phyloP scores from a whole-genome alignment of 2,113 vertebrate genomes.

The Tyto alba region DNA sequence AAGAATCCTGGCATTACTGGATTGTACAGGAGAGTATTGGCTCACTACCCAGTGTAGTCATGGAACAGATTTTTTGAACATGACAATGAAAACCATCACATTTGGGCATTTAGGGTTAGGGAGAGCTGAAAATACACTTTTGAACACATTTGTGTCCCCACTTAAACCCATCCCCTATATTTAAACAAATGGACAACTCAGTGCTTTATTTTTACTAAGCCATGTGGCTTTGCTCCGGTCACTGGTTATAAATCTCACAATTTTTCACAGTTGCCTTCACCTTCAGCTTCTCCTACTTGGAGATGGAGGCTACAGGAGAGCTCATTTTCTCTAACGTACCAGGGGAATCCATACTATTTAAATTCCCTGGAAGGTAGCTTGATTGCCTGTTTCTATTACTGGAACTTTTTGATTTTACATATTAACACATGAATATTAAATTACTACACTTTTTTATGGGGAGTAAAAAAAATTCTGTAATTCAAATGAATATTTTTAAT shows the following conservation, averaged over 20 bases:
- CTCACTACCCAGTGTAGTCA: neutral
- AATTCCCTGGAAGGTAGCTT: neutral
- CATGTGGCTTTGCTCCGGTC: neutral
- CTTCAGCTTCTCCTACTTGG: neutral
- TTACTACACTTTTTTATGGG: neutral
- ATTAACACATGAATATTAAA: neutral
- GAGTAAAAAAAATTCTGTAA: neutral
- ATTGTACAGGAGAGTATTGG: fast-evolving
- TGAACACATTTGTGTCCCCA: neutral
- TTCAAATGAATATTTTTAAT: neutral
- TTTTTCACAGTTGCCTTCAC: neutral
- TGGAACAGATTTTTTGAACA: neutral
- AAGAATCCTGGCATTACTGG: neutral
- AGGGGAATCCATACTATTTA: neutral
- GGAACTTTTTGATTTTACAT: neutral
- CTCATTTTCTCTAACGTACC: neutral
- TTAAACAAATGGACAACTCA: neutral
- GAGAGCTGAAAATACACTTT: neutral
- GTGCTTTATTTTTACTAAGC: neutral
- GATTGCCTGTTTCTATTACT: neutral
- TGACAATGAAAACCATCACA: neutral
- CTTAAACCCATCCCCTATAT: neutral
- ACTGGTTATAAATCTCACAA: neutral
- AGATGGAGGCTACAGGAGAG: neutral
- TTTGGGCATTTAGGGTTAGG: neutral